Evolutionary conservation across 1,140 invertebrate genomes (phyloP), one percentile per base, ranked within the genome.

Genomic region (Triops longicaudatus): DNA sequence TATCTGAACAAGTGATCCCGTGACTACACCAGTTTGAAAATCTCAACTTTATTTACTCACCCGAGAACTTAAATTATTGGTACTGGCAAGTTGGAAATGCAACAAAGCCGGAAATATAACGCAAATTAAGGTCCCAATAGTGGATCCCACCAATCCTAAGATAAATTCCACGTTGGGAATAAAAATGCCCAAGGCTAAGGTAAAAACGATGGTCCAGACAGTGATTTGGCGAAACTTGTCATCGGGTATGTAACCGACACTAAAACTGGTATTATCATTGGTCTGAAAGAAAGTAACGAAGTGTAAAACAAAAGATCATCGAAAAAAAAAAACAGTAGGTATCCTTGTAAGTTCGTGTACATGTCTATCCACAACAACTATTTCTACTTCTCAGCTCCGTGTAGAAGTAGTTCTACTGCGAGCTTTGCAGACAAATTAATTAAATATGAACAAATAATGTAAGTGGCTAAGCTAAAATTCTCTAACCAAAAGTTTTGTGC

Each of bases 91-190:
- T 50, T 76, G 74, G n/a, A 73, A 72, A 41, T 76, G 73, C 41
- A 76, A 43, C 50, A 74, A 50, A 1, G 94, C 91, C 0, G 97
- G 97, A 82, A 97, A 93, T 80, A 98, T 92, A 17, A 97, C 88
- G 81, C 95, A 97, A 79, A 98, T 93, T 77, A 95, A 88, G n/a
- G 95, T 92, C 5, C 97, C 97, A 80, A 97, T 95, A 12, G 96
- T 97, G 14, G 96, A 95, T 14, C 97, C 96, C 75, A 96, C 90
- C 41, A 98, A 84, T 5, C 95, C 95, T 31, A 98, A 87, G 73
- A 98, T 93, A 80, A 98, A 88, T 86, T 98, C 96, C 78, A 98
- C 95, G 81, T 92, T 93, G 26, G 93, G 93, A 80, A 95, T 88
- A 63, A 93, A 81, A 71, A 96, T 87, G 3, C 81, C 81, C 44